These are phyloP conservation scores for rat (Rattus norvegicus) DNA, from an alignment of 2,113 vertebrate species.

Conservation along the genomic window GRCr8 NC_086020.1:170338501-170339000, in stretches of 20 bases:
- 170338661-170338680: not conserved
- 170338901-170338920: not conserved
- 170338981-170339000: not conserved
- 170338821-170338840: not conserved
- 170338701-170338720: not conserved
- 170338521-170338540: constrained; percentile 1
- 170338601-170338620: constrained; percentile 4
- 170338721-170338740: not conserved
- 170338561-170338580: not conserved
- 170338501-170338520: not conserved
- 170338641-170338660: not conserved
- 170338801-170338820: not conserved
- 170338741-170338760: not conserved
- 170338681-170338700: not conserved
- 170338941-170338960: not conserved
- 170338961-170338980: not conserved
- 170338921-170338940: not conserved
- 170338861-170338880: not conserved
- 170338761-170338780: not conserved
- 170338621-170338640: not conserved
- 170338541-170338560: not conserved
- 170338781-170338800: not conserved
- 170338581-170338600: constrained; percentile 3
- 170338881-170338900: not conserved
- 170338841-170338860: not conserved